Evolutionary conservation across 2,888 invertebrate species (phyloP).

Genomic region (Thereva nobilitata): DNA sequence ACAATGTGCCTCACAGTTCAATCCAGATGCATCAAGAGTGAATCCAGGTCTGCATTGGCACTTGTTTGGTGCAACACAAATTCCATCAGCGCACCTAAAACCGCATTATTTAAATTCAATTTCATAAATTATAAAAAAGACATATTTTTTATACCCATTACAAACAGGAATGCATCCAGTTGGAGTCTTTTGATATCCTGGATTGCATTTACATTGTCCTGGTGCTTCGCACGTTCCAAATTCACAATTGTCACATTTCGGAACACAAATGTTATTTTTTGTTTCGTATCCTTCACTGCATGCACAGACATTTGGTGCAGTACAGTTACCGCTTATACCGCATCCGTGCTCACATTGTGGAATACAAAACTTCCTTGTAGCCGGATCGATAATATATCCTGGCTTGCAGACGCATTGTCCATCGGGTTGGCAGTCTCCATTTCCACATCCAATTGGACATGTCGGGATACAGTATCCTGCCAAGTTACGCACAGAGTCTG

Average conservation of each 20-base stretch:
- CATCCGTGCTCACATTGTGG: slow-evolving; percentile 60
- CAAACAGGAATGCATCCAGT: slow-evolving; percentile 21
- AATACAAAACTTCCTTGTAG: slow-evolving; percentile 59
- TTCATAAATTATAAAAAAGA: slow-evolving; percentile 41
- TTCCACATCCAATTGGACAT: slow-evolving; percentile 70
- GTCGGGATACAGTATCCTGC: slow-evolving; percentile 66
- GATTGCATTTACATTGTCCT: slow-evolving; percentile 59
- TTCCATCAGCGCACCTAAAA: slow-evolving; percentile 52
- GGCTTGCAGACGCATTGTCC: slow-evolving; percentile 66
- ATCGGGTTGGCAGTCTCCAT: slow-evolving; percentile 67
- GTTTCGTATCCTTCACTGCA: slow-evolving; percentile 54
- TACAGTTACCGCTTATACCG: slow-evolving; percentile 60
- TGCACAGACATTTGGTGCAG: slow-evolving; percentile 55
- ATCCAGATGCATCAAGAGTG: slow-evolving; percentile 45
- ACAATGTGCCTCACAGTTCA: slow-evolving; percentile 63
- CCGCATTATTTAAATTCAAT: slow-evolving; percentile 51
- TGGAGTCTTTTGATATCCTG: slow-evolving; percentile 53
- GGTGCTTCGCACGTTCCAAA: slow-evolving; percentile 58
- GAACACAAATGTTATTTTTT: slow-evolving; percentile 44
- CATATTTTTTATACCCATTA: slow-evolving; percentile 5
- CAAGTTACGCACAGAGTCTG: slow-evolving; percentile 64
- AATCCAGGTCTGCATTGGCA: slow-evolving; percentile 42
- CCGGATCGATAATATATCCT: slow-evolving; percentile 52
- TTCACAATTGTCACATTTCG: slow-evolving; percentile 42
- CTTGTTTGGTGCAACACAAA: slow-evolving; percentile 51